These are phyloP conservation scores for Panagrolaimus sp. DNA, from an alignment of 1,140 invertebrate species.

Conservation along the genomic window DNA sequence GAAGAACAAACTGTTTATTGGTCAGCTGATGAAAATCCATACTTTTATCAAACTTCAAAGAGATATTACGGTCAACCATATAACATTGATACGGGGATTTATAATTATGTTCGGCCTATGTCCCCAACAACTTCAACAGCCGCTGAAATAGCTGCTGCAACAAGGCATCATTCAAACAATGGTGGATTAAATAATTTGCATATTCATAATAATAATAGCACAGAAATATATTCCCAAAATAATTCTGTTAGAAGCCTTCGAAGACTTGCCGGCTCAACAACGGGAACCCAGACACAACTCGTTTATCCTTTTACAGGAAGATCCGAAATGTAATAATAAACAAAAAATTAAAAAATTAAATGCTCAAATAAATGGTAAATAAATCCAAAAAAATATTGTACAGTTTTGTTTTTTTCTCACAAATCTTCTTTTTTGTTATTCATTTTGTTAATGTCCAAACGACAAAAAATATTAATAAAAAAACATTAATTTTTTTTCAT, in stretches of 20 bases:
- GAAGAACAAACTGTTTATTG: conserved; percentile 59
- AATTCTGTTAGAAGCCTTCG: background rate
- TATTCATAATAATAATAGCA: background rate
- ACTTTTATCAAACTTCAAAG: conserved; percentile 58
- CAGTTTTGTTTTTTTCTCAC: no score
- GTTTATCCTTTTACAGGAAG: background rate
- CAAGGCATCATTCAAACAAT: background rate
- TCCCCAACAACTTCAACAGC: background rate
- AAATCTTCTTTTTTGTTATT: no score
- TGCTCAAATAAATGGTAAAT: no score
- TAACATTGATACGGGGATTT: conserved; percentile 45
- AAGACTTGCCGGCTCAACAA: background rate
- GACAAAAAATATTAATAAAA: no score
- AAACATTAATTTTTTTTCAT: no score
- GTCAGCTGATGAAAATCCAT: conserved; percentile 59
- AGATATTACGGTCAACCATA: conserved; percentile 54
- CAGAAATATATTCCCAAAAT: conserved; percentile 21
- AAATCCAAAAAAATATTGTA: no score
- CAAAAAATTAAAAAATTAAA: background rate
- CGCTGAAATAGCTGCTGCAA: background rate
- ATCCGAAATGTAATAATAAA: conserved; percentile 11
- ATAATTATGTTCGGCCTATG: background rate
- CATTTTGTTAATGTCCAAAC: no score
- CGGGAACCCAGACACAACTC: background rate
- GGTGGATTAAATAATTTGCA: background rate